Conservation (phyloP, 2,113 vertebrate genomes). For the Clarias magur region DNA sequence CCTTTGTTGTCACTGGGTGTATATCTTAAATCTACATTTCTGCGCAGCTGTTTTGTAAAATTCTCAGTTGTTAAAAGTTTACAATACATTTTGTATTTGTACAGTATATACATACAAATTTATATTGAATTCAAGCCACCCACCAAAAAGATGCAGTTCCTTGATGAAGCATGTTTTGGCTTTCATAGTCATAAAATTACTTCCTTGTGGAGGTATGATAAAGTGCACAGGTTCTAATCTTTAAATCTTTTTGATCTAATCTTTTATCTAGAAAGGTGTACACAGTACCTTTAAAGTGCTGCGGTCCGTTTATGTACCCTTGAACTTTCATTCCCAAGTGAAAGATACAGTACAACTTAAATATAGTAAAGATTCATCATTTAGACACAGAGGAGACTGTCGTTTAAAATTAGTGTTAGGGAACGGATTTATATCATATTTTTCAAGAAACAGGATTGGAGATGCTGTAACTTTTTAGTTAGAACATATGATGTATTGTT, state of each 20-base stretch:
- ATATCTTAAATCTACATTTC: too few species aligned
- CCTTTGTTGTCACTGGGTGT: too few species aligned
- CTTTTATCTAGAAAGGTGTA: not conserved
- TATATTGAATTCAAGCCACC: too few species aligned
- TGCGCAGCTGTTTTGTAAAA: too few species aligned
- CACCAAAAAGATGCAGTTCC: not conserved
- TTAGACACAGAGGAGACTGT: not conserved
- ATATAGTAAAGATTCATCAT: not conserved
- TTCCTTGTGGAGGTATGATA: not conserved
- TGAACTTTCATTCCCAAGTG: not conserved
- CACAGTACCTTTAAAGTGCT: not conserved
- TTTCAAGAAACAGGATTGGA: not conserved
- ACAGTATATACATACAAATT: too few species aligned
- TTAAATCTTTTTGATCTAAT: not conserved
- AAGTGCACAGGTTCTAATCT: not conserved
- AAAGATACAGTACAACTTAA: not conserved
- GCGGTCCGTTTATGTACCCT: not conserved
- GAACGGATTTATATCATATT: not conserved
- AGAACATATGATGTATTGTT: not conserved
- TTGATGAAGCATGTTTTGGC: not conserved
- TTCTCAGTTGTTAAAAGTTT: too few species aligned
- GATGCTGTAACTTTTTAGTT: not conserved
- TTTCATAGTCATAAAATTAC: too few species aligned
- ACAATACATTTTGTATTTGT: too few species aligned
- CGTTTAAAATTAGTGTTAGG: not conserved